Conservation (phyloP, 2,797 vertebrate species). For the Falco naumanni region DNA sequence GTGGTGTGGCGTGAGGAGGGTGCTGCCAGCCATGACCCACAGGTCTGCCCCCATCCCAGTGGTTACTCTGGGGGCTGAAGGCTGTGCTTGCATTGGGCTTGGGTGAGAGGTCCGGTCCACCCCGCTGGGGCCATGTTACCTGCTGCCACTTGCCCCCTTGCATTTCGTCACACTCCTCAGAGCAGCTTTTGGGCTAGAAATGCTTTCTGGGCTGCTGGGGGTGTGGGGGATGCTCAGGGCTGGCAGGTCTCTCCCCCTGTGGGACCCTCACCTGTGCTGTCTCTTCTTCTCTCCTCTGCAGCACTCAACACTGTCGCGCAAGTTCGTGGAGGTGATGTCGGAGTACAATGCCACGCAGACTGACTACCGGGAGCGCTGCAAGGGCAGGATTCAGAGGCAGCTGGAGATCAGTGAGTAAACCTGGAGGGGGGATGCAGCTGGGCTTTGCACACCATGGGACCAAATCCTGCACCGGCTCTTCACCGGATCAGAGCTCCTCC, state of each 20-base stretch:
- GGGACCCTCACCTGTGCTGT: neutral
- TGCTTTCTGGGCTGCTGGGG: neutral
- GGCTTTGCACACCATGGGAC: rapidly evolving
- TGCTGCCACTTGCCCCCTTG: neutral
- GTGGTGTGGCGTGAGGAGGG: neutral
- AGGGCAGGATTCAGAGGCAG: conserved; percentile 95
- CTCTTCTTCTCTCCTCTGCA: conserved; percentile 42
- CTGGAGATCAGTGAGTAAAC: conserved; percentile 94
- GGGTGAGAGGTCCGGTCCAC: neutral
- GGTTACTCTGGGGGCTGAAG: neutral
- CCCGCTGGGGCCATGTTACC: rapidly evolving
- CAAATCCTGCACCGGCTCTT: neutral
- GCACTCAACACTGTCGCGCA: conserved; percentile 95
- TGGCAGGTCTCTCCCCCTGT: neutral
- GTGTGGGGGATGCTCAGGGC: neutral
- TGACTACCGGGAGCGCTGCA: conserved; percentile 97
- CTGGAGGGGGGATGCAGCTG: rapidly evolving
- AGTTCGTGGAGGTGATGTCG: conserved; percentile 98
- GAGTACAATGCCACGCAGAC: conserved; percentile 97
- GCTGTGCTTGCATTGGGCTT: neutral
- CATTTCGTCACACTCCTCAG: neutral
- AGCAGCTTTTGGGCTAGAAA: neutral
- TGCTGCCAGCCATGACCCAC: neutral
- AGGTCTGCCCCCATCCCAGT: neutral
- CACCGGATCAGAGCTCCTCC: rapidly evolving